Evolutionary conservation across 2,797 vertebrate species (phyloP), one percentile per base, ranked within the genome.

Genomic region (Thaleichthys pacificus): DNA sequence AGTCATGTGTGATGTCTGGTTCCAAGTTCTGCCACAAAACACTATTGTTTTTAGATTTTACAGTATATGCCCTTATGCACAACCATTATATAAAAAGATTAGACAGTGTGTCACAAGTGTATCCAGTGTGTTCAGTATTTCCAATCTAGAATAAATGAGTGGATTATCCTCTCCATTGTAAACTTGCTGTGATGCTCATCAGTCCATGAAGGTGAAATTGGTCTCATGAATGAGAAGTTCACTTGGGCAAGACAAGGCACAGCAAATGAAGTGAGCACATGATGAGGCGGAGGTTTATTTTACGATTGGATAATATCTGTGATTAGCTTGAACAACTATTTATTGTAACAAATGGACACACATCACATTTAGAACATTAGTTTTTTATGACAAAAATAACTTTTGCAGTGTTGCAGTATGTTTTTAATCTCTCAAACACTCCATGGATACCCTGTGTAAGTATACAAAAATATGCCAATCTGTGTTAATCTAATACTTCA

Each of bases 1-100:
- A 84, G 76, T 79, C 78, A 64, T 85, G 83, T 85, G 80, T 81
- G 84, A 85, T 84, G 87, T 87, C 84, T 77, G 83, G 70, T 79
- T 82, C 79, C 77, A 30, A 42, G 24, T 5, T 19, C 62, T 58
- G 60, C 49, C 3, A 49, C 30, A 57, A 24, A 57, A 26, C 19
- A 64, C 62, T 7, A 7, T 69, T 24, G 49, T 68, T 22, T 68
- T 63, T 30, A 79, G 35, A 79, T 76, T 79, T 70, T 68, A 57
- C 54, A 68, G 71, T 35, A 70, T 72, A 70, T 71, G 22, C 24
- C 22, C 38, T 26, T 26, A 49, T 66, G 35, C 82, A 80, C 68
- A 47, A 66, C 72, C 61, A 74, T 70, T 3, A 47, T 35, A 30
- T 11, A 70, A 73, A 61, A 32, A 60, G 22, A 42, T 78, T 80